Evolutionary conservation across 2,888 invertebrate genomes (phyloP), one percentile per base, ranked within the genome.

Genomic region (Timandra comae): DNA sequence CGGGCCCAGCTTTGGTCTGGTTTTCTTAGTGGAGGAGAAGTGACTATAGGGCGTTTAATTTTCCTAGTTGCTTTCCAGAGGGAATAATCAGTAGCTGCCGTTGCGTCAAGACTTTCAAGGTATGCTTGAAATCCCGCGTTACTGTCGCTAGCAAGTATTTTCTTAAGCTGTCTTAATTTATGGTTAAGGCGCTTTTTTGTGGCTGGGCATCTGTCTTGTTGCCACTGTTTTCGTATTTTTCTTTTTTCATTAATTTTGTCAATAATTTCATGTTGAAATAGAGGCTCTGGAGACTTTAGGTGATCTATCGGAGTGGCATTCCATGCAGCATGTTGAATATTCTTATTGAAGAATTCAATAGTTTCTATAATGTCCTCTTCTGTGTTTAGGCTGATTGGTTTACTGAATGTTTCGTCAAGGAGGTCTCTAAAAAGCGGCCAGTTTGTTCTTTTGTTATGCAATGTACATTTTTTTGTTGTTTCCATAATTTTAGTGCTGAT

Each of bases 291-390:
- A 6, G n/a, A 20, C 4, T n/a, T 16, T 22, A 4, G 10, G 3
- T 6, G 30, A 34, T 7, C 30, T n/a, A 5, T 32, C 8, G 33
- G 30, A 30, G 27, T 32, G 1, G 49, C 5, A 8, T 33, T 49
- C n/a, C 51, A 38, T 1, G 51, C 43, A 0, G 52, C 46, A 22
- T 55, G 50, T 24, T 55, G 42, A 1, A 51, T 44, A 1, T 35
- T 27, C 1, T 37, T n/a, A 30, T 28, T 0, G 9, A 29, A 0
- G 13, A n/a, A 13, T 32, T 24, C 13, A 27, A 32, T 19, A 1
- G 26, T 35, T 3, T 33, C 33, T 10, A 9, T 9, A 8, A 23
- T 23, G 23, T 23, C 23, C 4, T 4, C 9, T 3, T 9, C 9
- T 8, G 8, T 9, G 38, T 38, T 30, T 20, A 46, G 34, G 8